Evolutionary conservation across 2,888 invertebrate species (phyloP), one percentile per base, ranked within the genome.

Genomic region (Andricus quercusramuli): DNA sequence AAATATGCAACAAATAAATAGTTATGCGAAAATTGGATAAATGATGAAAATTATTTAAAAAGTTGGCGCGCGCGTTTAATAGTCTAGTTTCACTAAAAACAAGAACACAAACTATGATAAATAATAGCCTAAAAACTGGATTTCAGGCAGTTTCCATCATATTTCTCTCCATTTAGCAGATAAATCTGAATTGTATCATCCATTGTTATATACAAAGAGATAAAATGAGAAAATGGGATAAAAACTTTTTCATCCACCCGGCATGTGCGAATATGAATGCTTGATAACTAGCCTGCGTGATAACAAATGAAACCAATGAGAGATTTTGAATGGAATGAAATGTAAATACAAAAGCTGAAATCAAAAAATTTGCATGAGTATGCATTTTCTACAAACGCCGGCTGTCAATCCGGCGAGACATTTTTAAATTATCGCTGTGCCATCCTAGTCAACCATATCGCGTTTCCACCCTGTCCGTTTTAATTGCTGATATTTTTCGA

Each of bases 401-500:
- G 6, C 17, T 68, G 77, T 56, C 77, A 44, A 81, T 67, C 47
- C 64, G 37, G 22, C 13, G 51, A 37, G 32, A 78, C 67, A 80
- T 80, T 79, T 74, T 74, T 82, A 78, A 78, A 82, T 82, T 80
- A 82, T 76, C 77, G 41, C 44, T 44, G 32, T 51, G 65, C 67
- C 65, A 59, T 81, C 64, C 65, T 62, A 59, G 67, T 51, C 15
- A 15, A 64, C 25, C 64, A 64, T 29, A 64, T 64, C 64, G 64
- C 29, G 17, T 17, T 64, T 29, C 29, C 64, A 29, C 17, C 64
- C 64, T 6, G 17, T 64, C 64, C 17, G 2, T 64, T 64, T 64
- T 64, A 20, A 22, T 41, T 37, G 65, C 67, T 64, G 59, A 82
- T 80, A 82, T 80, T 78, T 78, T 66, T 41, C 66, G 22, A 59